Evolutionary conservation across 2,113 vertebrate species (phyloP).

Genomic region (Orycteropus afer): DNA sequence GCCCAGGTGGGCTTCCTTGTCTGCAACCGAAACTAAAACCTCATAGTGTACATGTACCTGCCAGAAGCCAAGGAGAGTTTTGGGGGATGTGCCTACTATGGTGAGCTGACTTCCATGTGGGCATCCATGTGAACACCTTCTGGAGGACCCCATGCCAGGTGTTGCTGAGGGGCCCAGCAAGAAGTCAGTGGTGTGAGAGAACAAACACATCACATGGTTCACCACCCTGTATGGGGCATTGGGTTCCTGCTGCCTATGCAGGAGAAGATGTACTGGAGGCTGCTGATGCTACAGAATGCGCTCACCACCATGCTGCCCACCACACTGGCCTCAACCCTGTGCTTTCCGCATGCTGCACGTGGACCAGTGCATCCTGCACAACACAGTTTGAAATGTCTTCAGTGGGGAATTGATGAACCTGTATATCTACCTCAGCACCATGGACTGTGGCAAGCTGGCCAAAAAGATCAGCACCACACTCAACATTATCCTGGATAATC

Average conservation of each 20-base stretch:
- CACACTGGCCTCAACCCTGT: slow-evolving; percentile 94
- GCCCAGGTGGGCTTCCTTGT: slow-evolving; percentile 94
- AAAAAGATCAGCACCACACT: slow-evolving; percentile 95
- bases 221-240: slow-evolving; percentile 93
- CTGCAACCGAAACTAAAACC: slow-evolving; percentile 93
- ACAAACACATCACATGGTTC: slow-evolving; percentile 96
- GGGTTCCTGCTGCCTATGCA: slow-evolving; percentile 94
- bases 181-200: slow-evolving; percentile 92
- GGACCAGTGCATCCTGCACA: slow-evolving; percentile 91
- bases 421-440: slow-evolving; percentile 94
- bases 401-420: slow-evolving; percentile 95
- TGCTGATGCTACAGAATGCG: slow-evolving; percentile 95
- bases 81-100: slow-evolving; percentile 93
- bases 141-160: slow-evolving; percentile 94
- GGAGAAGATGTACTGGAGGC: slow-evolving; percentile 93
- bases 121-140: slow-evolving; percentile 91
- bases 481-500: slow-evolving; percentile 93
- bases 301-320: slow-evolving; percentile 92
- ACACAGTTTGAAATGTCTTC: slow-evolving; percentile 91
- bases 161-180: slow-evolving; percentile 88
- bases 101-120: slow-evolving; percentile 92
- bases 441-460: slow-evolving; percentile 94
- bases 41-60: slow-evolving; percentile 95
- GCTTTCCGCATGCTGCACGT: slow-evolving; percentile 91
- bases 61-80: slow-evolving; percentile 96